Percentiles rank a stretch among this genome's conserved stretches.
Evolutionary conservation across 2,888 invertebrate genomes (phyloP).

Genomic region (Xanthorhoe spadicearia): DNA sequence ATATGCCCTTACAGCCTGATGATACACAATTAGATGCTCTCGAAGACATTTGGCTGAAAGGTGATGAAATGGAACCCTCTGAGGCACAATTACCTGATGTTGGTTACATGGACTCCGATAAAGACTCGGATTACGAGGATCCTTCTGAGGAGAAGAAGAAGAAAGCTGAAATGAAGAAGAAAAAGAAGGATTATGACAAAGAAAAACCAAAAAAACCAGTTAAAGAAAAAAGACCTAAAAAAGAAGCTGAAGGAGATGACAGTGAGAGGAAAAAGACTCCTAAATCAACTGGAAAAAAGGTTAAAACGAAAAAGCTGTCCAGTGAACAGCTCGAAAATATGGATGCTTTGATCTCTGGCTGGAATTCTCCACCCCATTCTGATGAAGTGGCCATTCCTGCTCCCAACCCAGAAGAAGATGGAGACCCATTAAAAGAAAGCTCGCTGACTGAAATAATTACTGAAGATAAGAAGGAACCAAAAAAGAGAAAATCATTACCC

Average conservation of each 20-base stretch:
- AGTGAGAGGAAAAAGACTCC: constrained; percentile 48
- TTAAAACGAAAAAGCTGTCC: constrained; percentile 69
- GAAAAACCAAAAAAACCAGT: constrained; percentile 47
- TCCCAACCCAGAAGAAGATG: constrained; percentile 33
- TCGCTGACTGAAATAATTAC: constrained; percentile 4
- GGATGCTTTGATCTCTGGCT: constrained; percentile 68
- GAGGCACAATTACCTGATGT: constrained; percentile 78
- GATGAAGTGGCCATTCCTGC: constrained; percentile 52
- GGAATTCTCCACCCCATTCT: constrained; percentile 71
- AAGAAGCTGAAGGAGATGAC: constrained; percentile 36
- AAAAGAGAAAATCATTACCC: constrained; percentile 61
- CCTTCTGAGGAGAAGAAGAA: constrained; percentile 57
- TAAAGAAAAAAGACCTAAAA: constrained; percentile 40
- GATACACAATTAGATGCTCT: constrained; percentile 89
- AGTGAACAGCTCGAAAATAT: constrained; percentile 66
- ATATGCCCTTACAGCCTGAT: constrained; percentile 84
- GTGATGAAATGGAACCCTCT: constrained; percentile 89
- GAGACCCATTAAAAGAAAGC: constrained; percentile 34
- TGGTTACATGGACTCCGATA: constrained; percentile 79
- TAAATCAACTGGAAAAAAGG: constrained; percentile 50
- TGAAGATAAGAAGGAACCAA: constrained; percentile 58
- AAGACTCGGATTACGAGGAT: constrained; percentile 76
- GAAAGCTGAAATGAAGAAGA: constrained; percentile 32
- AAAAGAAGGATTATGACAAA: constrained; percentile 63
- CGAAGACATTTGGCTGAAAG: constrained; percentile 92